A percentile compares a stretch with the other conserved stretches of the same genome.
Evolutionary conservation across 1,140 invertebrate genomes (phyloP).

Genomic region (Asobara japonica): DNA sequence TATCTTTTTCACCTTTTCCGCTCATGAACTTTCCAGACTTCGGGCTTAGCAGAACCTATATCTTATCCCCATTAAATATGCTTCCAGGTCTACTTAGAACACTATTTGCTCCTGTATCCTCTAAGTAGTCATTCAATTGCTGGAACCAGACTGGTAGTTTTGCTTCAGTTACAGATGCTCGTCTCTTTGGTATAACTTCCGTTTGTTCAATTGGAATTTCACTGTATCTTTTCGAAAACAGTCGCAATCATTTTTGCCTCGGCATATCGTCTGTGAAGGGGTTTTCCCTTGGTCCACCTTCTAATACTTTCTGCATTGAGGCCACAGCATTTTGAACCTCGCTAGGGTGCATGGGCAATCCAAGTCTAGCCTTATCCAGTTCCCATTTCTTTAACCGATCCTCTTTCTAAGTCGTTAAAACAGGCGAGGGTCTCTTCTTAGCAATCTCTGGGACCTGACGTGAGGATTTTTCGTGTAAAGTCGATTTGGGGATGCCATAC

Average conservation of each 20-base stretch:
- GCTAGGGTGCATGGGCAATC: constrained; percentile 54
- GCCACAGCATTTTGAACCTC: constrained; percentile 54
- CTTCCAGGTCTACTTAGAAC: constrained; percentile 45
- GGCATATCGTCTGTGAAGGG: constrained; percentile 49
- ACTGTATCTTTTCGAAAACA: constrained; percentile 57
- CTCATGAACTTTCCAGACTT: constrained; percentile 52
- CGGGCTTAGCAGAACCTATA: constrained; percentile 49
- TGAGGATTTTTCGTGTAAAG: neutral
- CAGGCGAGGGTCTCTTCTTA: neutral
- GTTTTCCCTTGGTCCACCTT: constrained; percentile 32
- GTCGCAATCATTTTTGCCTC: constrained; percentile 52
- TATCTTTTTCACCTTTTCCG: constrained; percentile 47
- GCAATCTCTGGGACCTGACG: neutral
- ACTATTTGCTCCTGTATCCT: constrained; percentile 35
- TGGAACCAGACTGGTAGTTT: constrained; percentile 45
- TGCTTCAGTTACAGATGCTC: constrained; percentile 49
- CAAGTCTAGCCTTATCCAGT: constrained; percentile 48
- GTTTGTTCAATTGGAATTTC: constrained; percentile 45
- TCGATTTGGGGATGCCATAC: too few species aligned
- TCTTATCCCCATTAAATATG: constrained; percentile 58
- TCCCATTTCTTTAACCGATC: constrained; percentile 50
- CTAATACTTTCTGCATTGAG: constrained; percentile 52
- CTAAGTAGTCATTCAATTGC: constrained; percentile 35
- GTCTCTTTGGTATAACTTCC: constrained; percentile 51
- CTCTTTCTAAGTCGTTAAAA: constrained; percentile 48